Conservation (phyloP, 2,888 invertebrate genomes). For the Nycteola revayana region DNA sequence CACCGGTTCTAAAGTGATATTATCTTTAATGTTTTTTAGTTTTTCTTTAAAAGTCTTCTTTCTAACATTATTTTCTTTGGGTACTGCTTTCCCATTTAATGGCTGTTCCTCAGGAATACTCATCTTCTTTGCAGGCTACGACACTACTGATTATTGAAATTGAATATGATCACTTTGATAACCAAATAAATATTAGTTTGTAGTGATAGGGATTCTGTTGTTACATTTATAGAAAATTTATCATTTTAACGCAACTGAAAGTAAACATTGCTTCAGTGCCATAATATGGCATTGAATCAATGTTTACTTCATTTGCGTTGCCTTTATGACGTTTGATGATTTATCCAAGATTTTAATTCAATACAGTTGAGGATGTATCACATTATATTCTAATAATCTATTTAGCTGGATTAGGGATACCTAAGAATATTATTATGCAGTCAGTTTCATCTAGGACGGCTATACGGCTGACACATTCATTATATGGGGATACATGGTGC, state of each 20-base stretch:
- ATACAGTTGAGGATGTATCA: too few relatives aligned
- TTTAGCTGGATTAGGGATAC: too few relatives aligned
- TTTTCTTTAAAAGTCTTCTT: slow-evolving; percentile 67
- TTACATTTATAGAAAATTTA: slow-evolving; percentile 32
- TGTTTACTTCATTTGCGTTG: too few relatives aligned
- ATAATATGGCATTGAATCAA: too few relatives aligned
- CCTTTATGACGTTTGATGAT: too few relatives aligned
- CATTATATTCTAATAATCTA: too few relatives aligned
- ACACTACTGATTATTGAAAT: slow-evolving; percentile 28
- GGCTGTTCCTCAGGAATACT: slow-evolving; percentile 52
- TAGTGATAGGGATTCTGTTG: slow-evolving; percentile 18
- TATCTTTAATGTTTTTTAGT: slow-evolving; percentile 69
- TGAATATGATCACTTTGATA: slow-evolving; percentile 17
- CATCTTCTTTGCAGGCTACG: slow-evolving; percentile 40
- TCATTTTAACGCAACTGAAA: slow-evolving; percentile 24
- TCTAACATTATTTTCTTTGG: slow-evolving; percentile 16
- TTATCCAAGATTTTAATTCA: neutral
- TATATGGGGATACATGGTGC: too few relatives aligned
- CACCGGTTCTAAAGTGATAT: slow-evolving; percentile 85
- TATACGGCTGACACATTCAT: too few relatives aligned
- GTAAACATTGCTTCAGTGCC: slow-evolving; percentile 9
- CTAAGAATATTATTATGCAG: too few relatives aligned
- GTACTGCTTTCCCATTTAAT: slow-evolving; percentile 39
- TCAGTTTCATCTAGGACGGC: too few relatives aligned
- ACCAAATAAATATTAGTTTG: slow-evolving; percentile 37